Percentiles rank a stretch among this genome's conserved stretches.
These are phyloP conservation scores for Aspiorhynchus laticeps DNA, from an alignment of 2,113 vertebrate genomes.

Conservation along the genomic window DNA sequence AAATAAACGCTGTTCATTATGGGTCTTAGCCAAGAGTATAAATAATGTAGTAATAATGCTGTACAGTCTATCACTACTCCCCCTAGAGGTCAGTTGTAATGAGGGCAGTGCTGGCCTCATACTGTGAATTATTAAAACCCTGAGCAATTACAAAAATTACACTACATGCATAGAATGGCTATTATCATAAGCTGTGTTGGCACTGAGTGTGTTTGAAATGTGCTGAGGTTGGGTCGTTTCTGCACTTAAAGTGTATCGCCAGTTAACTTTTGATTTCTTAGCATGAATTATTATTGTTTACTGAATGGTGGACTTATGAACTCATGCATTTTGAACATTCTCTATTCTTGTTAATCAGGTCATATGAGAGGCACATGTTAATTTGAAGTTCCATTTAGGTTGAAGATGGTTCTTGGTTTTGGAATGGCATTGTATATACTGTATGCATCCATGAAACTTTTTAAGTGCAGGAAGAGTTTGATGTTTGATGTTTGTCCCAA, in stretches of 20 bases:
- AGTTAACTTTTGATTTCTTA: constrained; percentile 2
- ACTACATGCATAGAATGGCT: constrained; percentile 42
- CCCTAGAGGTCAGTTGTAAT: constrained; percentile 46
- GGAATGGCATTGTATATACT: background rate
- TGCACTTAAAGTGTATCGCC: background rate
- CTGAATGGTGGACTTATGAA: background rate
- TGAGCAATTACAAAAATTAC: constrained; percentile 55
- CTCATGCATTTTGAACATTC: background rate
- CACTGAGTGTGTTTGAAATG: constrained; percentile 25
- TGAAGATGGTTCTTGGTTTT: background rate
- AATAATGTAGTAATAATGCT: constrained; percentile 57
- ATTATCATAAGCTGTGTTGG: constrained; percentile 44
- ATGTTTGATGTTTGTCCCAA: background rate
- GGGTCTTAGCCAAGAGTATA: constrained; percentile 52
- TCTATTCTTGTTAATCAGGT: background rate
- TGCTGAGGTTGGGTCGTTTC: background rate
- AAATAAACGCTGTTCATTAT: constrained; percentile 54
- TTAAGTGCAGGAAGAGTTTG: background rate
- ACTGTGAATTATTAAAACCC: constrained; percentile 55
- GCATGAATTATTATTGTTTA: background rate
- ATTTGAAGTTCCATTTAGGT: background rate
- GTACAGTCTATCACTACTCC: constrained; percentile 40
- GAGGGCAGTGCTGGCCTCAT: constrained; percentile 43
- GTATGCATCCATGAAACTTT: background rate
- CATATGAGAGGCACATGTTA: background rate